Evolutionary conservation across 1,140 invertebrate species (phyloP), one percentile per base, ranked within the genome.

Genomic region (Drosophila santomea): DNA sequence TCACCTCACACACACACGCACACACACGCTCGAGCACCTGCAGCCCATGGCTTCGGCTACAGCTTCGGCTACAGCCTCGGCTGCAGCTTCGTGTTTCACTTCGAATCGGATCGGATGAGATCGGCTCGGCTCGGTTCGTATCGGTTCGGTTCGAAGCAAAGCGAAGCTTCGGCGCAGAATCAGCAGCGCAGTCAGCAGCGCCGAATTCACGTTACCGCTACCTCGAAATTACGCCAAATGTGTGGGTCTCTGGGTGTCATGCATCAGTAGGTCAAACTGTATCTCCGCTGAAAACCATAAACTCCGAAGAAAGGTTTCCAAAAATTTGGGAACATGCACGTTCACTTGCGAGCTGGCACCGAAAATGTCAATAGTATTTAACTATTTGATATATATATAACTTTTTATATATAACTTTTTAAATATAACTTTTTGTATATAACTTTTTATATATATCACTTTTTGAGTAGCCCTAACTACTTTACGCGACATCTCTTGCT

Each of bases 1-100:
- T 32, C 32, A 32, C 32, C 32, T 32, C 56, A 66, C 45, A 60
- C 72, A 20, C 20, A 20, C 20, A 17, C 0, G 17, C 17, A 17
- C 17, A 17, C 17, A 59, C 7, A 67, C 56, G 57, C 10, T 14
- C 6, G 54, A 44, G 43, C 79, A 88, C 83, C 79, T 89, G 82
- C 74, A 72, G 59, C 57, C 44, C 1, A 2, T 32, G 32, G 35
- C 67, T 63, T 74, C 55, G 61, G 55, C 44, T 41, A 20, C 20
- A 2, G 28, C 63, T 63, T 79, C 55, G 61, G 55, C 44, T 44
- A 1, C 7, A 38, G 62, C 67, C 45, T 76, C 38, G 47, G 28
- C 20, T 41, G 2, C 10, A 50, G 69, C 73, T 55, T 77, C 67
- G 74, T 54, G 41, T 25, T 36, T 5, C 20, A 43, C 55, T 41